Conservation (phyloP, 2,888 invertebrate genomes). For the Camponotus fellah region DNA sequence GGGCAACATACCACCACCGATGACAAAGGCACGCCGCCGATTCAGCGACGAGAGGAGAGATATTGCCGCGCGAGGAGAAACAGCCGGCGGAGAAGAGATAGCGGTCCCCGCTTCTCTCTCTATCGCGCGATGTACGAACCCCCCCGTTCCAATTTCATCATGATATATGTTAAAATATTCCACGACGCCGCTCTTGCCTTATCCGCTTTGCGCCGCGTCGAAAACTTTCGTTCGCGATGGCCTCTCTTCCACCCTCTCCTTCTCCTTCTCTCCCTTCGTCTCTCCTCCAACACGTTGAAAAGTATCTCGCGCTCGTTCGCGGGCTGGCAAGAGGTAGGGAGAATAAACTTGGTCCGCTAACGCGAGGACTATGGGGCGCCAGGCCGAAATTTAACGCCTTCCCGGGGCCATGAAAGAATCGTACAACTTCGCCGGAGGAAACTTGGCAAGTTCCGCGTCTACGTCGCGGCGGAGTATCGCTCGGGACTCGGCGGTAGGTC, state of each 20-base stretch:
- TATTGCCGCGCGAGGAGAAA: slow-evolving; percentile 17
- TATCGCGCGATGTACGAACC: background rate
- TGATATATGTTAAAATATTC: slow-evolving; percentile 82
- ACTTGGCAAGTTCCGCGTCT: slow-evolving; percentile 44
- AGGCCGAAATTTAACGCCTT: slow-evolving; percentile 74
- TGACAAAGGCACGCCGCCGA: slow-evolving; percentile 35
- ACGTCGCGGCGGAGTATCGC: slow-evolving; percentile 18
- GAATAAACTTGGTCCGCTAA: slow-evolving; percentile 72
- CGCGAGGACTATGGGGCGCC: slow-evolving; percentile 77
- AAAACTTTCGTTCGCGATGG: slow-evolving; percentile 61
- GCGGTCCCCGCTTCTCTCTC: background rate
- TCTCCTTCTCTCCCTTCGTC: slow-evolving; percentile 31
- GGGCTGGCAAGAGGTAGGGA: slow-evolving; percentile 31
- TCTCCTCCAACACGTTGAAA: slow-evolving; percentile 60
- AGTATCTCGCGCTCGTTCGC: slow-evolving; percentile 57
- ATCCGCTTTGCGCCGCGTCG: slow-evolving; percentile 58
- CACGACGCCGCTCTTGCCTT: slow-evolving; percentile 69
- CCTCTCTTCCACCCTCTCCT: slow-evolving; percentile 24
- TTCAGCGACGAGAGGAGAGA: slow-evolving; percentile 6
- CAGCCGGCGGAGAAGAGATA: slow-evolving; percentile 20
- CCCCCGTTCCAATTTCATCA: slow-evolving; percentile 74
- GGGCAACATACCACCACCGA: background rate
- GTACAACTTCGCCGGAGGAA: slow-evolving; percentile 69
- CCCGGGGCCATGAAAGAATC: slow-evolving; percentile 75
- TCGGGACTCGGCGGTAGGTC: background rate